Base-by-base conservation (phyloP, 35 echinoderm and acorn worm species). In the Apostichopus japonicus region DNA sequence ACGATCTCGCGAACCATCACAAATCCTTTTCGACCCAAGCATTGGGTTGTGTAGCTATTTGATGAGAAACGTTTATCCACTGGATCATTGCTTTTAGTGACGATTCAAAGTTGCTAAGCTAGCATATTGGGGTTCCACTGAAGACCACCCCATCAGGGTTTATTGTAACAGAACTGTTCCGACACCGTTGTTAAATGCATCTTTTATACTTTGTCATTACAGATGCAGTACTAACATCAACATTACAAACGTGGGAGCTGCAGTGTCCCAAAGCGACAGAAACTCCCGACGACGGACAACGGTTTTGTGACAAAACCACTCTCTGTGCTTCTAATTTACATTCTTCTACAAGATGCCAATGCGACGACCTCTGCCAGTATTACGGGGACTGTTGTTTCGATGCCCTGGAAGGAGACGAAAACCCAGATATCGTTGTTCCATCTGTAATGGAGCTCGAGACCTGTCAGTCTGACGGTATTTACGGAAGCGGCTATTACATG, bases 361-460 rank as follows among this genome's bases (percentile, higher is more conserved):
- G 81, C 54, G 54, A 58, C 81, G 53, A 84, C 17, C 17, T 57
- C 19, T 84, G 81, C 5, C 9, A 53, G 9, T 13, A 23, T 57
- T 84, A 84, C 23, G 81, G 81, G 8, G 81, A 84, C 81, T 84
- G 81, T 57, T 84, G 81, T 51, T 58, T 57, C 8, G 51, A 84
- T 58, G 81, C 81, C n/a, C 53, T 16, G 52, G 19, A 6, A 14
- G 10, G 0, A 6, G 51, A 44, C 4, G 13, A 44, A 44, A 53
- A 17, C 53, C 17, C 53, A 27, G 53, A 56, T 10, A 54, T 17
- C 8, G 52, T 33, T n/a, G 17, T 53, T 6, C 4, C 54, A 17
- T 1, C 21, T 23, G 81, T 6, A 11, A 6, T 7, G n/a, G 0
- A 8, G 22, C 7, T 80, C 33, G 79, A 83, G 54, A 52, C n/a